Base-by-base conservation (phyloP, 2,888 invertebrate genomes). In the Escarpia spicata region DNA sequence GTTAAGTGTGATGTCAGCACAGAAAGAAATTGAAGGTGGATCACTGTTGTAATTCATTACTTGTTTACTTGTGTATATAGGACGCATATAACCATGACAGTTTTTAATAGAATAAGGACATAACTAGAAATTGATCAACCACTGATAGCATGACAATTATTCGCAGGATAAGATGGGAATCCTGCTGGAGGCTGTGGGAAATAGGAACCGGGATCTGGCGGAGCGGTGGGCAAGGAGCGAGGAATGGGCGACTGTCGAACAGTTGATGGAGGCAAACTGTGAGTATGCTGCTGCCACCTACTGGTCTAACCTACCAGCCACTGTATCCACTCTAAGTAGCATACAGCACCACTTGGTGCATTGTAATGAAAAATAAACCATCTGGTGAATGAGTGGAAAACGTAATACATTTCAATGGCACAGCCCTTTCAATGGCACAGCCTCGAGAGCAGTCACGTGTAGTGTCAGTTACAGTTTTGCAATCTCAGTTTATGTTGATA, bases 211-310 rank as follows among this genome's bases (percentile, higher is more conserved):
- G 90, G 97, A 97, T 90, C 97, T 97, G 93, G 98, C 98, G 0
- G 97, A 97, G 89, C 97, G 98, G 94, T 99, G 99, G 98, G 97
- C 98, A 94, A 97, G 97, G 93, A 94, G 95, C 44, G 98, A 98
- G 95, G 98, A 98, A 94, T 98, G 98, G 98, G 98, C 98, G 94
- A 98, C 99, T 92, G 97, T 99, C 31, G 96, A 97, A 94, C 97
- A 97, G 93, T 96, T 97, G 92, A 95, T 97, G 94, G 95, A 95
- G 52, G 96, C 96, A 89, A 96, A 96, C 94, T 95, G 96, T 96
- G 93, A 93, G 94, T 92, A 91, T 15, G 15, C 44, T 37, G 26
- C 19, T 12, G 26, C 43, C 44, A 91, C 44, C 91, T 91, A 44
- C 26, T 91, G 43, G 19, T 19, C 37, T 6, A 43, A 37, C 37